These are phyloP conservation scores for Phalacrocorax aristotelis DNA, from an alignment of 2,113 vertebrate genomes.

Conservation along the genomic window DNA sequence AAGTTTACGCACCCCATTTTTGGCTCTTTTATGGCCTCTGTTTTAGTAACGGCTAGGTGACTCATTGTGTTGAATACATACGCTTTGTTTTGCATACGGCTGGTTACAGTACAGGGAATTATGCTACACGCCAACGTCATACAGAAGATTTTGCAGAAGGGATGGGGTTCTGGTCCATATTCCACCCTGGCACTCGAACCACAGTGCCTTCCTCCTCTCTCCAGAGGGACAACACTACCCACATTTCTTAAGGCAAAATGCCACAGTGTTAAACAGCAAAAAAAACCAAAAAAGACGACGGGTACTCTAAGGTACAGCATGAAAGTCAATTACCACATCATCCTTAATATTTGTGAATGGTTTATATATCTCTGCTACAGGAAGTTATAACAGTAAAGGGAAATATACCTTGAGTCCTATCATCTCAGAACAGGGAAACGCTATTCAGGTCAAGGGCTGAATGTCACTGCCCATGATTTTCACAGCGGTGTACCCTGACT, in stretches of 20 bases:
- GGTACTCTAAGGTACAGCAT: accelerated
- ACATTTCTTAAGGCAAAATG: neutral
- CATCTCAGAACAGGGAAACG: neutral
- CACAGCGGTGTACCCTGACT: neutral
- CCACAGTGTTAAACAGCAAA: neutral
- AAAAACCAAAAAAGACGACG: neutral
- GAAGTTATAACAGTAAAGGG: neutral
- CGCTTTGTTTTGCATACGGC: neutral
- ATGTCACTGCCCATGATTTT: slow-evolving; percentile 48
- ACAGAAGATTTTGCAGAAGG: neutral
- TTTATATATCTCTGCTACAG: neutral
- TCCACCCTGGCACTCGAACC: neutral
- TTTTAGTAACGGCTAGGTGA: neutral
- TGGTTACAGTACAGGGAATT: neutral
- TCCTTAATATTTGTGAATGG: neutral
- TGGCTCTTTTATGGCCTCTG: neutral
- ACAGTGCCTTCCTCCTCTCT: neutral
- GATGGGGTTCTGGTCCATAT: neutral
- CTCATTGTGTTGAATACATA: neutral
- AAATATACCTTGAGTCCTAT: neutral
- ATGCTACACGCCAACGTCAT: neutral
- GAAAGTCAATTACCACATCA: neutral
- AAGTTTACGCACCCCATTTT: neutral
- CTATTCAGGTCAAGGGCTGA: slow-evolving; percentile 24
- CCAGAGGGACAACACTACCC: neutral